These are phyloP conservation scores for Actias luna DNA, from an alignment of 2,888 invertebrate genomes.

Conservation along the genomic window DNA sequence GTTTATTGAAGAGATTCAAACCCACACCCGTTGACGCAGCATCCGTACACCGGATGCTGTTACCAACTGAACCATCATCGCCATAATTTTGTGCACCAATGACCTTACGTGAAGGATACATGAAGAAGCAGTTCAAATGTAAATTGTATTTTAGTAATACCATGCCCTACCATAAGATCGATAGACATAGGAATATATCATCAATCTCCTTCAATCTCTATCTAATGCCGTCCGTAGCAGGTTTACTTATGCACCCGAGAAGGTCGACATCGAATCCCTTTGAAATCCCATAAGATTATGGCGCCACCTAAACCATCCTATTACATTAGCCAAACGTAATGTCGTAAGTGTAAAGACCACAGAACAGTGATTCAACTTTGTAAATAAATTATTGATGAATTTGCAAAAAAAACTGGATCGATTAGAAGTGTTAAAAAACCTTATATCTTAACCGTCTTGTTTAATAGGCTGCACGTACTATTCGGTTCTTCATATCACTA, in stretches of 20 bases:
- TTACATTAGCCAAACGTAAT: slow-evolving; percentile 16
- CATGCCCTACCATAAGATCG: not conserved
- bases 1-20: no score
- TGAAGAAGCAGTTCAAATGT: not conserved
- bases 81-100: no score
- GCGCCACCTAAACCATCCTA: slow-evolving; percentile 1
- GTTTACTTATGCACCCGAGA: not conserved
- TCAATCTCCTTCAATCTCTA: not conserved
- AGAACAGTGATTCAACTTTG: not conserved
- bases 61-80: no score
- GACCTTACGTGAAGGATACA: no score
- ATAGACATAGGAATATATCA: not conserved
- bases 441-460: no score
- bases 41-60: no score
- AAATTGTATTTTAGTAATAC: not conserved
- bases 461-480: no score
- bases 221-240: not conserved
- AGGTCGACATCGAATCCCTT: slow-evolving; percentile 13
- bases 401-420: no score
- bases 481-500: no score
- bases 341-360: not conserved
- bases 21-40: no score
- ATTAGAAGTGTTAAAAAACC: not conserved
- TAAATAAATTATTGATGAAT: no score
- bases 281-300: slow-evolving; percentile 15